These are phyloP conservation scores for Archaeoteleia sp. DNA, from an alignment of 2,888 invertebrate genomes.

Conservation along the genomic window DNA sequence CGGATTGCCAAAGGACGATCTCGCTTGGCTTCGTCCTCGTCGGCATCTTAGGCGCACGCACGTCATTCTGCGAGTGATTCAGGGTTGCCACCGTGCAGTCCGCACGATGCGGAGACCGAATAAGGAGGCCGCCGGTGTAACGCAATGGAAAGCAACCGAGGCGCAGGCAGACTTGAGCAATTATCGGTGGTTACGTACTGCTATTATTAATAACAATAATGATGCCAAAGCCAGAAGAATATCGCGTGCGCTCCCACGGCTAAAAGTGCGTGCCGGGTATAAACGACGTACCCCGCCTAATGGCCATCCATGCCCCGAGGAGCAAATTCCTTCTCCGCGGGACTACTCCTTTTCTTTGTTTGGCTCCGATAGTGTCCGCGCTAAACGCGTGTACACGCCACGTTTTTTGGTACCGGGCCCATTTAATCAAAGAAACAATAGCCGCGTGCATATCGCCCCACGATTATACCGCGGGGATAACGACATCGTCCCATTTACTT, in stretches of 20 bases:
- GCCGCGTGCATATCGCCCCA: not conserved
- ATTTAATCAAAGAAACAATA: constrained; percentile 37
- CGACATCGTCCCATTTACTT: no score
- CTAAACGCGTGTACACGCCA: constrained; percentile 37
- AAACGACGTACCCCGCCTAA: constrained; percentile 72
- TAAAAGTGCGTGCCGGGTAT: constrained; percentile 72
- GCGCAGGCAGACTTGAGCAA: constrained; percentile 73
- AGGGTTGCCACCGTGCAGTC: constrained; percentile 46
- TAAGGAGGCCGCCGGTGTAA: constrained; percentile 45
- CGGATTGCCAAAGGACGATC: constrained; percentile 46
- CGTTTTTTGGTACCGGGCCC: constrained; percentile 11
- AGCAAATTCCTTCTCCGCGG: constrained; percentile 68
- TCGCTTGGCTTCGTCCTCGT: constrained; percentile 33
- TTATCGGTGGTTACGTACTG: constrained; percentile 73
- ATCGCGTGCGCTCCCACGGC: constrained; percentile 75
- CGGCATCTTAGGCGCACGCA: constrained; percentile 46
- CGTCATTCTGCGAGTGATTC: constrained; percentile 46
- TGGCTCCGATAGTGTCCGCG: constrained; percentile 47
- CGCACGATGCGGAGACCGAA: constrained; percentile 33
- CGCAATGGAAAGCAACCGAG: constrained; percentile 69
- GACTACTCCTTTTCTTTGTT: constrained; percentile 51
- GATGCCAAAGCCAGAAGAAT: constrained; percentile 62
- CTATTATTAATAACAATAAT: constrained; percentile 74
- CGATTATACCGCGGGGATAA: no score
- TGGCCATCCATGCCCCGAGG: constrained; percentile 71